Evolutionary conservation across 1,140 invertebrate genomes (phyloP), one percentile per base, ranked within the genome.

Genomic region (Vanessa atalanta): DNA sequence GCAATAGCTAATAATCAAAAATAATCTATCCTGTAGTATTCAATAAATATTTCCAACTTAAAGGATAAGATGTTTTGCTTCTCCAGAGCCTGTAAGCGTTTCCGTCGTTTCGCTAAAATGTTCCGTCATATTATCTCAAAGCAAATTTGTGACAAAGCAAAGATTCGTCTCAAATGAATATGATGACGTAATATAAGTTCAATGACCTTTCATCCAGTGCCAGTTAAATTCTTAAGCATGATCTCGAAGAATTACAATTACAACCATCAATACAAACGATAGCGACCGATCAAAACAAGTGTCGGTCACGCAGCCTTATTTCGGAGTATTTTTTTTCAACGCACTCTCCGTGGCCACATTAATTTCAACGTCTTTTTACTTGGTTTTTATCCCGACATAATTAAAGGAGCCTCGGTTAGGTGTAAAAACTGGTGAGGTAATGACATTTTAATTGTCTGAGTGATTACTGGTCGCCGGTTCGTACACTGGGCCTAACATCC

Each of bases 401-500:
- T 91, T 91, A 90, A 89, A 89, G 84, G 81, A 76, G 78, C 77
- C 79, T 81, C 78, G 81, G 88, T 83, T 87, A 87, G 82, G 85
- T 83, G 81, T 83, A 83, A 84, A 89, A 91, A 89, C 83, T 78
- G 74, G 79, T 76, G 79, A 83, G 80, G 83, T 89, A 90, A 92
- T 84, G 87, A 88, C 86, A 89, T 90, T 90, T 92, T 92, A 90
- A 92, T 92, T 89, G 88, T 90, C 79, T 75, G 77, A 77, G 75
- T 86, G 82, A 88, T 88, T 89, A 87, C 80, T 82, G 83, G 83
- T 85, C 79, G 81, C 66, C 79, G 77, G 74, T 79, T 72, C 76
- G 74, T 75, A 75, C 61, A 75, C 37, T 71, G 43, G 53, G 64
- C 68, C 53, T 26, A 57, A 51, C 63, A 71, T 75, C 69, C 69